Evolutionary conservation across 2,888 invertebrate genomes (phyloP).

Genomic region (Cartodere bifasciata): DNA sequence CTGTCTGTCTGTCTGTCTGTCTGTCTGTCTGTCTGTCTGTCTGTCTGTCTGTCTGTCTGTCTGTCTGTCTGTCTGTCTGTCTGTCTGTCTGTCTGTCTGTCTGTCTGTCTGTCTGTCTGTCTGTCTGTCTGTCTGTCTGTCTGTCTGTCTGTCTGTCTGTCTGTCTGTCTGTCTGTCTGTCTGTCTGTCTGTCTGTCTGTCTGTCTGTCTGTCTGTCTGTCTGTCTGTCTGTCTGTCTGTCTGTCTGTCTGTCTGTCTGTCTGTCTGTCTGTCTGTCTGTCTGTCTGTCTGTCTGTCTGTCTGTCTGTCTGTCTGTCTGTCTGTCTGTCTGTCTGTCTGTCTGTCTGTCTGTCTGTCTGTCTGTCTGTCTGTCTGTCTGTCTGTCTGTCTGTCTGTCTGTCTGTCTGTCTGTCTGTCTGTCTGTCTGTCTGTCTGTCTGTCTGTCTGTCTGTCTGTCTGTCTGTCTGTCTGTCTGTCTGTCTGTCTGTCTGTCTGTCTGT

Average conservation of each 20-base stretch:
- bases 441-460: constrained; percentile 12
- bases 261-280: constrained; percentile 12
- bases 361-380: constrained; percentile 11
- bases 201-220: constrained; percentile 11
- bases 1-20: constrained; percentile 11
- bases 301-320: constrained; percentile 12
- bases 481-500: constrained; percentile 12
- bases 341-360: constrained; percentile 11
- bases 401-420: constrained; percentile 12
- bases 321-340: constrained; percentile 12
- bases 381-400: constrained; percentile 11
- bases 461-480: constrained; percentile 12
- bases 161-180: constrained; percentile 12
- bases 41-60: constrained; percentile 11
- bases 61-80: constrained; percentile 11
- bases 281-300: constrained; percentile 12
- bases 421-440: constrained; percentile 12
- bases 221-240: constrained; percentile 11
- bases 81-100: constrained; percentile 10
- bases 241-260: constrained; percentile 11
- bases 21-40: constrained; percentile 12
- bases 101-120: constrained; percentile 11
- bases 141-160: constrained; percentile 12
- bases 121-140: constrained; percentile 11
- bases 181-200: constrained; percentile 12